Percentiles rank a stretch among this genome's conserved stretches.
Conservation (phyloP, 2,888 invertebrate species). For the Calameuta pallipes region DNA sequence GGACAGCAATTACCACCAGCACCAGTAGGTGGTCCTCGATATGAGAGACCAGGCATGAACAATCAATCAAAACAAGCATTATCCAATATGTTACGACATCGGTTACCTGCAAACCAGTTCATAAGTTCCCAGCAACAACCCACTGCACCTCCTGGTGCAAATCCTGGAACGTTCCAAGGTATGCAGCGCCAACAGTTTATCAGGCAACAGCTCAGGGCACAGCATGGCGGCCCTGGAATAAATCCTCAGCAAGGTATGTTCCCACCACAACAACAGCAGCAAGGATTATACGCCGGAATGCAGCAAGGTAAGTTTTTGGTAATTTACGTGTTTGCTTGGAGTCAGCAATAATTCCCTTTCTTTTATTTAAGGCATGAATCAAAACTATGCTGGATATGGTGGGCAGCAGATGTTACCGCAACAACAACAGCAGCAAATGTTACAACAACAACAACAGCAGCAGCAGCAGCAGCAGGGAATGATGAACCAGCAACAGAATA, state of each 20-base stretch:
- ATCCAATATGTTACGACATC: slow-evolving; percentile 84
- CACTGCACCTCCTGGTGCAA: slow-evolving; percentile 53
- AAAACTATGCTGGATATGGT: slow-evolving; percentile 74
- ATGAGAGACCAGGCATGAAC: slow-evolving; percentile 69
- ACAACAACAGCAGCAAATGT: slow-evolving; percentile 46
- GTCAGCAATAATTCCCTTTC: slow-evolving; percentile 7
- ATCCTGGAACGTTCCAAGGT: slow-evolving; percentile 59
- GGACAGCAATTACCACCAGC: slow-evolving; percentile 67
- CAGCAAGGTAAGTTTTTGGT: slow-evolving; percentile 69
- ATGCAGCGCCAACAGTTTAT: slow-evolving; percentile 66
- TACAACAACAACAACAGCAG: slow-evolving; percentile 55
- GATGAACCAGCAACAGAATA: slow-evolving; percentile 59
- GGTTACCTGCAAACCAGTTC: slow-evolving; percentile 74
- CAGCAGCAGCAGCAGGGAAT: slow-evolving; percentile 62
- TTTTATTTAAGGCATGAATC: slow-evolving; percentile 68
- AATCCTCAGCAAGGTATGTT: slow-evolving; percentile 67
- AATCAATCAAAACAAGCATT: slow-evolving; percentile 86
- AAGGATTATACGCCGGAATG: slow-evolving; percentile 71
- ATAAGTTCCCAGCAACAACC: slow-evolving; percentile 62
- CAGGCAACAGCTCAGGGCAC: slow-evolving; percentile 61
- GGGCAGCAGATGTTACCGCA: slow-evolving; percentile 67
- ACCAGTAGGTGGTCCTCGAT: slow-evolving; percentile 57
- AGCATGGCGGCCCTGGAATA: slow-evolving; percentile 64
- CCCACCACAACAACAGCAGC: slow-evolving; percentile 68
- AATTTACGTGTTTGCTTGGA: slow-evolving; percentile 68